Evolutionary conservation across 2,113 vertebrate species (phyloP).

Genomic region (Sander lucioperca): DNA sequence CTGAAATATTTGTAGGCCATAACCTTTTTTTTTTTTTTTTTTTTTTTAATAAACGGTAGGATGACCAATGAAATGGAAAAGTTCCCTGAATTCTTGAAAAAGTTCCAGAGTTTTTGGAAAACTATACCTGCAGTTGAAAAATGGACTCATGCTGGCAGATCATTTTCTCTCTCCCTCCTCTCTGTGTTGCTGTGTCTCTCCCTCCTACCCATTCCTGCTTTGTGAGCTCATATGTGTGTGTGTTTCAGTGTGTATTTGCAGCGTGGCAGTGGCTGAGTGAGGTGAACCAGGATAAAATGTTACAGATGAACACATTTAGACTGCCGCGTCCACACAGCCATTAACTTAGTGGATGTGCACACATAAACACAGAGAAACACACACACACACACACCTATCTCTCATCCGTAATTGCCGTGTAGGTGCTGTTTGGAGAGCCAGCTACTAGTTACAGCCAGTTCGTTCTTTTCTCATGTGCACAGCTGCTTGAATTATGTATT

Average conservation of each 20-base stretch:
- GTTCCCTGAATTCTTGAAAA: neutral
- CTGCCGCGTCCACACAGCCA: slow-evolving; percentile 64
- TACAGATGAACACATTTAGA: slow-evolving; percentile 78
- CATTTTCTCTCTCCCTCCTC: slow-evolving; percentile 6
- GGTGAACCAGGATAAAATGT: slow-evolving; percentile 78
- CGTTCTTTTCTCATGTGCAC: slow-evolving; percentile 54
- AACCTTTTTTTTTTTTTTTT: neutral
- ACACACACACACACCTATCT: slow-evolving; percentile 57
- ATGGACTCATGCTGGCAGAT: neutral
- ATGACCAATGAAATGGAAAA: neutral
- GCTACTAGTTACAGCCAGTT: slow-evolving; percentile 56
- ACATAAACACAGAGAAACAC: neutral
- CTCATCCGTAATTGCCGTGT: slow-evolving; percentile 77
- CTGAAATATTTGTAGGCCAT: neutral
- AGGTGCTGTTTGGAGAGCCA: slow-evolving; percentile 70
- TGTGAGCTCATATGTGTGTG: slow-evolving; percentile 1
- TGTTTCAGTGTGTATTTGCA: slow-evolving; percentile 18
- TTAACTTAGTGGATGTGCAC: slow-evolving; percentile 51
- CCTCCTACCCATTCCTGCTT: slow-evolving; percentile 15
- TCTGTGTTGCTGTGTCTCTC: neutral
- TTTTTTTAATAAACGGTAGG: too few species aligned
- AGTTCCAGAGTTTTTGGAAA: slow-evolving; percentile 16
- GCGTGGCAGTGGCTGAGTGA: slow-evolving; percentile 60
- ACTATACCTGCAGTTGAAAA: slow-evolving; percentile 10
- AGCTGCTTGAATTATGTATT: slow-evolving; percentile 64